These are phyloP conservation scores for Philotrypesis tridentata DNA, from an alignment of 1,140 invertebrate genomes.

Conservation along the genomic window DNA sequence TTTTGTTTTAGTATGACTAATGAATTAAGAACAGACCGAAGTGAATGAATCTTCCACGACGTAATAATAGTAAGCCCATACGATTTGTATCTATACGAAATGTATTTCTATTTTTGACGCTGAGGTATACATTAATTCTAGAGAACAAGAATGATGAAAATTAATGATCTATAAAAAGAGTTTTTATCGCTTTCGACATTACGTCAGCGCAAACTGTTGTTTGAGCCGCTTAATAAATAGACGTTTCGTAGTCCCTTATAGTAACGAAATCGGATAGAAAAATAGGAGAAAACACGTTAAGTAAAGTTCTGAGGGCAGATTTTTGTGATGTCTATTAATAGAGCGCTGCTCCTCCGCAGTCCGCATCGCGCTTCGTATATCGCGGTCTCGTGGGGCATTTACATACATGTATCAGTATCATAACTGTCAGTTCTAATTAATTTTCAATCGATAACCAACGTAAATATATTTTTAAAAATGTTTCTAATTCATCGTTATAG, in stretches of 20 bases:
- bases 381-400: neutral
- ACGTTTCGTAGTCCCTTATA: neutral
- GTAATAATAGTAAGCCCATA: neutral
- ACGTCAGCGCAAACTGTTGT: neutral
- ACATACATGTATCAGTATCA: neutral
- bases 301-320: neutral
- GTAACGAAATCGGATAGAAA: neutral
- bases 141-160: slow-evolving; percentile 1
- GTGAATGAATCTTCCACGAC: neutral
- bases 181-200: neutral
- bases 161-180: neutral
- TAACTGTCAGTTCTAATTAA: slow-evolving; percentile 8
- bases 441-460: neutral
- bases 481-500: no score
- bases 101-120: slow-evolving; percentile 22
- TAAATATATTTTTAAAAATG: no score
- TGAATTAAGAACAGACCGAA: neutral
- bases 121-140: neutral
- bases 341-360: neutral
- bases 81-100: neutral
- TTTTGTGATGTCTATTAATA: slow-evolving; percentile 34
- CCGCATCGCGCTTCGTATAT: neutral
- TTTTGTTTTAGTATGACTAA: neutral
- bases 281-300: neutral
- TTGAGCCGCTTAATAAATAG: neutral